Evolutionary conservation across 64 coral and sea anemone species (phyloP).

Genomic region (Catalaphyllia jardinei): DNA sequence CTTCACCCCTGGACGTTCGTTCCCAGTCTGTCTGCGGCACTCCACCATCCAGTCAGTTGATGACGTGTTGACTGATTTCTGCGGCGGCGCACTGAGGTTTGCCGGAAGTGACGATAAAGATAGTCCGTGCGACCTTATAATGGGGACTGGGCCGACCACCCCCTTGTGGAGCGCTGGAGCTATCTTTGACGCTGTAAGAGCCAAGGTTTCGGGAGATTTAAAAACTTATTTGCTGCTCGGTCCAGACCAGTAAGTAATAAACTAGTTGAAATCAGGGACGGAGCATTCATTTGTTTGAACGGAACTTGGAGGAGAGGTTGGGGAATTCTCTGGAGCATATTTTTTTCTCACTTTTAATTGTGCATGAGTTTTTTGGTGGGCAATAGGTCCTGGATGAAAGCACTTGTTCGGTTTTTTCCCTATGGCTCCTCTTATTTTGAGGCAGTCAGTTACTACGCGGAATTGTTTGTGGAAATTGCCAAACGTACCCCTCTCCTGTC

Average conservation of each 20-base stretch:
- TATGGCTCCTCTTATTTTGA: no score
- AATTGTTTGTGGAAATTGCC: no score
- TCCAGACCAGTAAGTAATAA: constrained; percentile 18
- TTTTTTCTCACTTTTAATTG: no score
- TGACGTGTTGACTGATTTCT: constrained; percentile 73
- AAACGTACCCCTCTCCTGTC: no score
- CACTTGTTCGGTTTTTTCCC: no score
- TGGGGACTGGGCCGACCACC: constrained; percentile 66
- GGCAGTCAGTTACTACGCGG: no score
- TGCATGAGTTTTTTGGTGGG: no score
- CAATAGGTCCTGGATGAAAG: no score
- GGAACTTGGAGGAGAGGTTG: no score
- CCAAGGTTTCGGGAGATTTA: constrained; percentile 12
- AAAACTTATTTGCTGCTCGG: constrained; percentile 24
- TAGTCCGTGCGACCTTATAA: constrained; percentile 62
- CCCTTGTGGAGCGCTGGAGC: constrained; percentile 4
- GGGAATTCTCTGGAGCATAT: no score
- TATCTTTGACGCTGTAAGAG: constrained; percentile 3
- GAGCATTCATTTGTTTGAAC: no score
- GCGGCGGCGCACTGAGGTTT: constrained; percentile 66
- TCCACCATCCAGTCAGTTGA: constrained; percentile 49
- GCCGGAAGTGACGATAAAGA: constrained; percentile 61
- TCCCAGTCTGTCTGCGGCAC: constrained; percentile 79
- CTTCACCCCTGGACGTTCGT: constrained; percentile 70
- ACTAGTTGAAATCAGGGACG: no score